These are phyloP conservation scores for Sceloporus undulatus DNA, from an alignment of 2,113 vertebrate genomes.

Conservation along the genomic window DNA sequence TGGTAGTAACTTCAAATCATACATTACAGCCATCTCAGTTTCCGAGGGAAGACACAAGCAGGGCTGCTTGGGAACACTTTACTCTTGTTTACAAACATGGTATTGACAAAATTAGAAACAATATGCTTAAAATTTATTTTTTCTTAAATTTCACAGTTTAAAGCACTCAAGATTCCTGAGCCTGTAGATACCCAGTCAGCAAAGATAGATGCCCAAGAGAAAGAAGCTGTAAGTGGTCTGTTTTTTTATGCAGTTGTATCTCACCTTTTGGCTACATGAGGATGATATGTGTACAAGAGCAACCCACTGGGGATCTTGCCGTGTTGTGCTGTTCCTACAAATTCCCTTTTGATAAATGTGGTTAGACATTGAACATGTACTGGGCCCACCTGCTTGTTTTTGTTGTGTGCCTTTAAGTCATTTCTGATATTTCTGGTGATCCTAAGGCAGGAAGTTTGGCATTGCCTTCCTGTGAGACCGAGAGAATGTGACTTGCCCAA, in stretches of 20 bases:
- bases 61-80: not conserved
- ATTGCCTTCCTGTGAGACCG: no score
- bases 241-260: accelerated
- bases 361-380: not conserved
- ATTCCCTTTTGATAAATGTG: not conserved
- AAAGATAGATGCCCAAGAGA: slow-evolving; percentile 84
- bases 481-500: no score
- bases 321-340: not conserved
- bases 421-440: no score
- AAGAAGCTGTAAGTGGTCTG: slow-evolving; percentile 87
- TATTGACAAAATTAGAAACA: not conserved
- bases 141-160: slow-evolving; percentile 80
- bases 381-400: no score
- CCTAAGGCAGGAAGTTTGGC: no score
- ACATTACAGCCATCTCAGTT: not conserved
- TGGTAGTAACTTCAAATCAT: not conserved
- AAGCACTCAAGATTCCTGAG: slow-evolving; percentile 85
- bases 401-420: not conserved
- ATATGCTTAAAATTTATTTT: accelerated
- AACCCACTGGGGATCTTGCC: not conserved
- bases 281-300: not conserved
- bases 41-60: not conserved
- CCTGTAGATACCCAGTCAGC: slow-evolving; percentile 87
- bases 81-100: not conserved
- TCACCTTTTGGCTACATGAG: not conserved